These are phyloP conservation scores for Stenoptilia bipunctidactyla DNA, from an alignment of 2,888 invertebrate genomes.

Conservation along the genomic window DNA sequence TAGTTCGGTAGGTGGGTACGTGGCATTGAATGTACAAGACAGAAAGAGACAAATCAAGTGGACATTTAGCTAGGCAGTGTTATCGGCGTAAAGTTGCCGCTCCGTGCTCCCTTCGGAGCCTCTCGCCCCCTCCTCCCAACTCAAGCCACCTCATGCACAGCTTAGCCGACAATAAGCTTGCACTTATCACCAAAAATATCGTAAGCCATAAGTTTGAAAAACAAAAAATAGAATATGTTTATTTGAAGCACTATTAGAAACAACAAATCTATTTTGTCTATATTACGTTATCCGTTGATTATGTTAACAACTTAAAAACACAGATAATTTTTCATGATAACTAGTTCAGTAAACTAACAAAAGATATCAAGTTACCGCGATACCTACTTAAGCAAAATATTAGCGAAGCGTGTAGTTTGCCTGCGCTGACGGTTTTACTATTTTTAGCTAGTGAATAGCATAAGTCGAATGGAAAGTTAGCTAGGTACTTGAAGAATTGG, in stretches of 20 bases:
- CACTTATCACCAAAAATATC: not conserved
- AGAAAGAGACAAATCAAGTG: slow-evolving; percentile 31
- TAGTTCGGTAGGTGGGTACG: not conserved
- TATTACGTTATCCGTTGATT: no score
- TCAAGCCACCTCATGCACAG: slow-evolving; percentile 38
- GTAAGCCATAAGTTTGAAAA: not conserved
- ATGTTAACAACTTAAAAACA: no score
- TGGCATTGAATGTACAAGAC: slow-evolving; percentile 10
- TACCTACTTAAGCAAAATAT: not conserved
- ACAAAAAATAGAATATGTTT: not conserved
- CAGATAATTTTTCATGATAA: no score
- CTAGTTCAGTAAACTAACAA: no score
- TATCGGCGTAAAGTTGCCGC: slow-evolving; percentile 46
- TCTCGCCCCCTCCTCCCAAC: slow-evolving; percentile 47
- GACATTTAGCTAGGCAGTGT: slow-evolving; percentile 32
- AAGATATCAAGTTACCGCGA: no score
- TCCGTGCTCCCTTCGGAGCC: slow-evolving; percentile 50
- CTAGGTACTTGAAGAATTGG: slow-evolving; percentile 29
- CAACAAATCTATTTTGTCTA: no score
- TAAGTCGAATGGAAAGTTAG: slow-evolving; percentile 54
- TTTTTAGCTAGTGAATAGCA: slow-evolving; percentile 38
- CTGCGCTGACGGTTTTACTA: slow-evolving; percentile 45
- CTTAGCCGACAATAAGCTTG: slow-evolving; percentile 32
- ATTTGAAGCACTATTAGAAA: no score
- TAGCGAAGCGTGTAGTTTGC: slow-evolving; percentile 23